Base-by-base conservation (phyloP, 1,140 invertebrate genomes). In the Drosophila insularis region DNA sequence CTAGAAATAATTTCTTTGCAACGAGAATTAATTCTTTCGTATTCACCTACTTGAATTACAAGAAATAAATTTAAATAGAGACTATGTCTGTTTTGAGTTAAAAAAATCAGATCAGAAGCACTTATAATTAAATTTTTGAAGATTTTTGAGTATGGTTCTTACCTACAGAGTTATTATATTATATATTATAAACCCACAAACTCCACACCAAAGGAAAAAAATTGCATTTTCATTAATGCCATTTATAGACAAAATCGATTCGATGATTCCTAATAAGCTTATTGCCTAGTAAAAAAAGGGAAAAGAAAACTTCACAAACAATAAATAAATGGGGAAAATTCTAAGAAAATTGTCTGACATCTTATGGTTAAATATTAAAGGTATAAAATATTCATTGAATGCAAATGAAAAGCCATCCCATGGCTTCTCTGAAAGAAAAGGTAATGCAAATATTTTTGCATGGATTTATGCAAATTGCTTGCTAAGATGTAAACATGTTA, bases 401-500 rank as follows among this genome's bases (percentile, higher is more conserved):
- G 73, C 69, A 80, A 85, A 80, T 80, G 69, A 76, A 73, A 77
- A 66, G 58, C 37, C 40, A 37, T 27, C 27, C 43, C 68, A 75
- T 65, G 68, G 75, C 61, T n/a, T n/a, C n/a, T 46, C 43, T 46
- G 2, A 35, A 35, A 68, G 14, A 10, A 37, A 55, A 54, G 40
- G 40, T 56, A 76, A 72, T 79, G 81, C 68, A 86, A 86, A 86
- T 81, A 78, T 81, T 87, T 76, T 71, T 64, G 59, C n/a, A 67
- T 50, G 66, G 75, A 82, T 80, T 86, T 87, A 87, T 87, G 82
- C 66, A 73, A 87, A 87, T 87, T 76, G 43, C 43, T 81, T 71
- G 17, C 43, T 37, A 35, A 60, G 63, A 73, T 75, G 69, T 74
- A 72, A 67, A 74, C 60, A 78, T 67, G 75, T 67, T 14, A 6